Conservation (phyloP, 2,797 vertebrate genomes). For the Phrynocephalus forsythii region DNA sequence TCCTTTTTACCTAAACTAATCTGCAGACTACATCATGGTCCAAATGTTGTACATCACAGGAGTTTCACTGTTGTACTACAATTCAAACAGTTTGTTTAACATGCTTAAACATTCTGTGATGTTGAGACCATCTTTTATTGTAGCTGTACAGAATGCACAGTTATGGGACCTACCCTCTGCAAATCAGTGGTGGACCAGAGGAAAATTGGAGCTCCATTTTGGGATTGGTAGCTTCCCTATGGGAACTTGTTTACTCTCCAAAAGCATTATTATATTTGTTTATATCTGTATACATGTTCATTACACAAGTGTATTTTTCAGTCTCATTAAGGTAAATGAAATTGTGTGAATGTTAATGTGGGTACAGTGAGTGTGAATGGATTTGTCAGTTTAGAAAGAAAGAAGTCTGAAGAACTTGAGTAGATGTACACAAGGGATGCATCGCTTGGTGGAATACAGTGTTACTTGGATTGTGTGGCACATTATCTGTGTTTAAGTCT, state of each 20-base stretch:
- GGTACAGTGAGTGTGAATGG: slow-evolving; percentile 35
- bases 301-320: background rate
- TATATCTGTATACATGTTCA: slow-evolving; percentile 45
- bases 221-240: slow-evolving; percentile 43
- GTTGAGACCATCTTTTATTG: background rate
- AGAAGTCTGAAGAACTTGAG: slow-evolving; percentile 19
- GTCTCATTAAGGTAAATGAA: slow-evolving; percentile 3
- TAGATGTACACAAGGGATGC: slow-evolving; percentile 52
- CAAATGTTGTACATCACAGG: slow-evolving; percentile 3
- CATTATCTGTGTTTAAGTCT: slow-evolving; percentile 47
- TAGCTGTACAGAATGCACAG: slow-evolving; percentile 32
- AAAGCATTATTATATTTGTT: slow-evolving; percentile 38
- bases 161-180: slow-evolving; percentile 19
- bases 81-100: slow-evolving; percentile 10
- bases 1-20: slow-evolving; percentile 7
- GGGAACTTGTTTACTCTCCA: background rate
- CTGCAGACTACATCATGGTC: background rate
- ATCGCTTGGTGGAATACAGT: slow-evolving; percentile 56
- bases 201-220: slow-evolving; percentile 43
- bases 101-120: background rate
- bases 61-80: background rate
- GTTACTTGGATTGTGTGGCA: slow-evolving; percentile 50
- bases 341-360: slow-evolving; percentile 14
- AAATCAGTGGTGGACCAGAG: slow-evolving; percentile 41
- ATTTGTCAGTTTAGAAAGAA: slow-evolving; percentile 4